Base-by-base conservation (phyloP, 2,888 invertebrate species). In the Netelia virgata region DNA sequence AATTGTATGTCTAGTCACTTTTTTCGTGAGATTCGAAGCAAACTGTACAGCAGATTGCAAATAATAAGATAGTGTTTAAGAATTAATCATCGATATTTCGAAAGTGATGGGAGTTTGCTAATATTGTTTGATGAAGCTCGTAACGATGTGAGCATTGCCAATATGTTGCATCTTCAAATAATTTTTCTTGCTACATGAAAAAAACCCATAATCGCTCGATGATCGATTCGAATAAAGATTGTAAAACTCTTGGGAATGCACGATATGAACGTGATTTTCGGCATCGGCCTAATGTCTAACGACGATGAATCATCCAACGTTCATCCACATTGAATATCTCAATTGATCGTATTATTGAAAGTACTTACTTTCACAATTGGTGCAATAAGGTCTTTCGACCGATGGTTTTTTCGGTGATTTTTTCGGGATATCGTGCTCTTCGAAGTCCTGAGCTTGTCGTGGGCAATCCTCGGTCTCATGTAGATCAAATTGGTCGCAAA, bases 401-500 rank as follows among this genome's bases (percentile, higher is more conserved):
- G 92, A 89, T 50, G 92, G 86, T 76, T 93, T 93, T 47, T 94
- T 94, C 36, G 89, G 88, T 20, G 89, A 88, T 87, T 93, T 90
- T 86, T 91, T 86, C 73, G 95, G 94, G 73, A 95, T 95, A 72
- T 94, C 94, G 77, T 95, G 95, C 72, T 93, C 93, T 59, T 95
- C 95, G 18, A 93, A 93, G 53, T 94, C 94, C 90, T 94, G 94
- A 41, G 96, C 96, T 94, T 99, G 99, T 66, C 96, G 94, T 47
- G 99, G 98, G 93, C 99, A 99, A 92, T 99, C 99, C 93, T 99
- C 99, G 0, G 99, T 99, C 94, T 99, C 99, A 93, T 99, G 99
- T 79, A 96, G 95, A 94, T 99, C 99, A 94, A 99, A 99, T 93
- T 96, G 96, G 94, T 99, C 99, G 94, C 99, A 99, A 90, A 99